phyloP scores from a whole-genome alignment of 2,888 invertebrate species.

The Pachydiplax longipennis region DNA sequence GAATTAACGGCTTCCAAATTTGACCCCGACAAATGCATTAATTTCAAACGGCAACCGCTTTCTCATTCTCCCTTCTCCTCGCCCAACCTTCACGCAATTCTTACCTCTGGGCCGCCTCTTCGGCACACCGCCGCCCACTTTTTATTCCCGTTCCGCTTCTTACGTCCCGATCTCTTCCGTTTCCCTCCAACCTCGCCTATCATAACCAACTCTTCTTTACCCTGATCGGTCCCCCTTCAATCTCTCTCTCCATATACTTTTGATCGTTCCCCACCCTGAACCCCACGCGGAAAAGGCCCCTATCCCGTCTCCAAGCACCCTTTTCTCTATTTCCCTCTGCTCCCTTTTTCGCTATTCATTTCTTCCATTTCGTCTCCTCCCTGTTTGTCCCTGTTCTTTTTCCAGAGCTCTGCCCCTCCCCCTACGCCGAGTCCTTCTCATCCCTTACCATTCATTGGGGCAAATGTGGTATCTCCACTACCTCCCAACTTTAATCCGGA shows the following conservation, averaged over 20 bases:
- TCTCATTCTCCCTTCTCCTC: not conserved
- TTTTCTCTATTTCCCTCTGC: too few species aligned
- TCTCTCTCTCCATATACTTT: not conserved
- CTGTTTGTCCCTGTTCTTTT: not conserved
- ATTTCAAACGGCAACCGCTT: slow-evolving; percentile 45
- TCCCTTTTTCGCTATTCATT: not conserved
- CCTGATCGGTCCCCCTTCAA: not conserved
- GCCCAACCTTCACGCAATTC: not conserved
- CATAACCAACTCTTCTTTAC: not conserved
- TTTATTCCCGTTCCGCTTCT: not conserved
- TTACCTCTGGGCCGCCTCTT: not conserved
- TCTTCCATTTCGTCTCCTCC: not conserved
- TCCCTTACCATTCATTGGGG: not conserved
- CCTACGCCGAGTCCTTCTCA: not conserved
- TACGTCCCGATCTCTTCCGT: not conserved
- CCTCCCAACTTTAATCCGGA: not conserved
- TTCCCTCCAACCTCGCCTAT: not conserved
- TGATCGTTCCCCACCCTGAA: not conserved
- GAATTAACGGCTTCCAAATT: slow-evolving; percentile 46
- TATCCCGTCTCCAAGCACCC: not conserved
- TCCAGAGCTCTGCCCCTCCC: not conserved
- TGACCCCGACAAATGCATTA: slow-evolving; percentile 47
- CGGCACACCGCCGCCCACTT: not conserved
- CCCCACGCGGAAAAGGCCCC: not conserved
- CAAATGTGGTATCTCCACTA: not conserved